Percentiles rank a stretch among this genome's conserved stretches.
Conservation (phyloP, 2,797 vertebrate species). For the Schizothorax lantsangensis region DNA sequence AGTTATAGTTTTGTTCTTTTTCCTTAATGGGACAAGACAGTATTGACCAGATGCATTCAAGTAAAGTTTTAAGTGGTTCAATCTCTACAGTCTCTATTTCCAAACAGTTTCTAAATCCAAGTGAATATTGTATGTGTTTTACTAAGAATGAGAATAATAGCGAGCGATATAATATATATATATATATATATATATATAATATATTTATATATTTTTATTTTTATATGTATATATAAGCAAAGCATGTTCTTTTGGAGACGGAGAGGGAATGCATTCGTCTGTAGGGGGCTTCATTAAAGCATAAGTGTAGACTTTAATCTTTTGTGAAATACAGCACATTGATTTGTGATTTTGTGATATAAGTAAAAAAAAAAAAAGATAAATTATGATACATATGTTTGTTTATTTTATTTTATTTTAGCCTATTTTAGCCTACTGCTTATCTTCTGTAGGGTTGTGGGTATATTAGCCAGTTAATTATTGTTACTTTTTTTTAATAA, state of each 20-base stretch:
- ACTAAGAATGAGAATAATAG: too few relatives aligned
- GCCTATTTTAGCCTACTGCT: background rate
- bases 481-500: background rate
- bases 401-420: too few relatives aligned
- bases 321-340: slow-evolving; percentile 23
- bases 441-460: background rate
- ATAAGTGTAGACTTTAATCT: slow-evolving; percentile 22
- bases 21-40: background rate
- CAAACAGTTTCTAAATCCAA: too few relatives aligned
- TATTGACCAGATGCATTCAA: background rate
- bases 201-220: too few relatives aligned
- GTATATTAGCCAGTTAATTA: background rate
- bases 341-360: background rate
- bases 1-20: background rate
- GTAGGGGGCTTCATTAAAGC: background rate
- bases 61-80: background rate
- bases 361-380: too few relatives aligned
- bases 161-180: too few relatives aligned
- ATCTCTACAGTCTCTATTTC: background rate
- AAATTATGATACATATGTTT: too few relatives aligned
- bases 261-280: background rate
- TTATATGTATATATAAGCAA: background rate
- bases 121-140: background rate
- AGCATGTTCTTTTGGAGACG: background rate
- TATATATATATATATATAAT: too few relatives aligned